A percentile compares a stretch with the other conserved stretches of the same genome.
Conservation (phyloP, 35 echinoderm and acorn worm genomes). For the Lytechinus variegatus region DNA sequence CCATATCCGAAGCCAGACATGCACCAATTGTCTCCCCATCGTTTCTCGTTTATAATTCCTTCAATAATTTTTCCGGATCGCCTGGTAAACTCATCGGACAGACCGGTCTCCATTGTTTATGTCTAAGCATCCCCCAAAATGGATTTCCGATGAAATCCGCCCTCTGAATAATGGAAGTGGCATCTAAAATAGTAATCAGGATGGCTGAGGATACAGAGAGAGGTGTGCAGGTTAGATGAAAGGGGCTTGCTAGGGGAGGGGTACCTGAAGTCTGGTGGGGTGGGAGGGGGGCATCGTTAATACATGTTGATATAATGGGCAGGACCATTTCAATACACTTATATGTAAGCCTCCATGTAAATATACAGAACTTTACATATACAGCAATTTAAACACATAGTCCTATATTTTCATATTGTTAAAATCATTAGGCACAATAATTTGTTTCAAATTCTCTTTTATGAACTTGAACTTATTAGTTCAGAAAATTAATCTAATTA, state of each 20-base stretch:
- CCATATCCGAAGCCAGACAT: background rate
- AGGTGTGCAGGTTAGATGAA: background rate
- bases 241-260: background rate
- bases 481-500: no score
- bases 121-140: background rate
- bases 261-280: background rate
- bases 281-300: background rate
- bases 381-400: background rate
- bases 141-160: background rate
- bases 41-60: background rate
- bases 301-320: background rate
- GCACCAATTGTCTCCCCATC: background rate
- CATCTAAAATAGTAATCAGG: background rate
- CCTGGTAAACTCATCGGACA: background rate
- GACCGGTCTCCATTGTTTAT: background rate
- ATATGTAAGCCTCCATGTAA: no score
- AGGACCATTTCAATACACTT: background rate
- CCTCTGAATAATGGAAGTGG: background rate
- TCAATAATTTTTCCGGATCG: background rate
- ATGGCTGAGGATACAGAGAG: background rate
- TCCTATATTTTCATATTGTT: no score
- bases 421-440: no score
- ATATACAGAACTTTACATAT: no score
- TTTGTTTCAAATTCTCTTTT: no score
- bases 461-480: no score